Base-by-base conservation (phyloP, 1,140 invertebrate genomes). In the Drosophila pseudoobscura region DNA sequence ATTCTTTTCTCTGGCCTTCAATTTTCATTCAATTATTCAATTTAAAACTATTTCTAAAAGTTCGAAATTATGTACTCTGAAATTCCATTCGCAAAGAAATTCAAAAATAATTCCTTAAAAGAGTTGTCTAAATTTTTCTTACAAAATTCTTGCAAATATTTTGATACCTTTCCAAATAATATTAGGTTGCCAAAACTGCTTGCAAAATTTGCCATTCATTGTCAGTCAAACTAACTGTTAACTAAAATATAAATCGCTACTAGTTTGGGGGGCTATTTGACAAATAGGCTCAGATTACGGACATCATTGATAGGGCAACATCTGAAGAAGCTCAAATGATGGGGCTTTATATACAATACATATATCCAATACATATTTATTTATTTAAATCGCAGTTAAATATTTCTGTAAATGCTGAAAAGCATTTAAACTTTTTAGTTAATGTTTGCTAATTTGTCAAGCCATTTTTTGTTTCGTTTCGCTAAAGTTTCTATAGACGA, bases 161-260 rank as follows among this genome's bases (percentile, higher is more conserved):
- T 46, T 46, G 20, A 11, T 46, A 4, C 2, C 7, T 2, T 0
- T 2, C 45, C 3, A 15, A 53, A 11, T 39, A 39, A 41, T 22
- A 22, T 7, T 53, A 39, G 29, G 46, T 20, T 15, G 29, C 44
- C 29, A 17, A 31, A 3, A 31, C 22, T 11, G 35, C 15, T 15
- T 17, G 26, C 3, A 26, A 15, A 29, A 59, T 35, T 61, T 11
- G 17, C 41, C 24, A 45, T 31, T 45, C 31, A 45, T 51, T 70
- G 35, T 31, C 20, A 15, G 29, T 1, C 22, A 8, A 29, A 47
- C 29, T 75, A 66, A 84, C 80, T 79, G 80, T 84, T 79, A 63
- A 26, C 41, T 75, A 72, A 84, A 76, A 80, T 79, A 62, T 79
- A 72, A 84, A 79, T 71, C 80, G 80, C 80, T 84, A 83, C 80